A percentile compares a stretch with the other conserved stretches of the same genome.
Conservation (phyloP, 2,113 vertebrate species). For the Notothenia coriiceps region DNA sequence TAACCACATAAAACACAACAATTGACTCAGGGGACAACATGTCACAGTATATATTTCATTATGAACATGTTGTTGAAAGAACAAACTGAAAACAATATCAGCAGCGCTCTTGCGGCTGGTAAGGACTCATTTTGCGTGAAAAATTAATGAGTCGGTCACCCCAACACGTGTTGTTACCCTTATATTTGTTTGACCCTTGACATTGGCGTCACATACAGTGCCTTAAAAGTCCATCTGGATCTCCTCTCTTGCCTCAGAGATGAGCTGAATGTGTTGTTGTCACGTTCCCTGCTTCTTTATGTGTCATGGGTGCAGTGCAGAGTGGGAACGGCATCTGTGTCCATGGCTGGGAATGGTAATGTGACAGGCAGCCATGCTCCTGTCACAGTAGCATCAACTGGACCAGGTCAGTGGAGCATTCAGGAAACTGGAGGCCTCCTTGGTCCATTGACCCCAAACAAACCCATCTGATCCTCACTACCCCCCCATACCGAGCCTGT, state of each 20-base stretch:
- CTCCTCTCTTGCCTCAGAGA: background rate
- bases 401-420: constrained; percentile 58
- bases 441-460: constrained; percentile 29
- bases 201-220: background rate
- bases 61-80: background rate
- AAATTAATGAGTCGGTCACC: background rate
- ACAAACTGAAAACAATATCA: background rate
- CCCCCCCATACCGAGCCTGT: constrained; percentile 20
- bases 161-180: background rate
- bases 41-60: background rate
- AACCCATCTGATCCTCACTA: background rate
- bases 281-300: constrained; percentile 42
- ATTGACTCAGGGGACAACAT: background rate
- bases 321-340: constrained; percentile 52
- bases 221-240: background rate
- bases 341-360: constrained; percentile 67
- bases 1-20: background rate
- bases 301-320: constrained; percentile 17
- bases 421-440: constrained; percentile 45
- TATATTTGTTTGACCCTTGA: background rate
- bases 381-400: constrained; percentile 65
- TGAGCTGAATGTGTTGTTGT: constrained; percentile 24
- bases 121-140: background rate
- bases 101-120: too few species aligned
- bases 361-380: constrained; percentile 70